Percentiles rank a stretch among this genome's conserved stretches.
Conservation (phyloP, 2,888 invertebrate species). For the Apamea sordens region DNA sequence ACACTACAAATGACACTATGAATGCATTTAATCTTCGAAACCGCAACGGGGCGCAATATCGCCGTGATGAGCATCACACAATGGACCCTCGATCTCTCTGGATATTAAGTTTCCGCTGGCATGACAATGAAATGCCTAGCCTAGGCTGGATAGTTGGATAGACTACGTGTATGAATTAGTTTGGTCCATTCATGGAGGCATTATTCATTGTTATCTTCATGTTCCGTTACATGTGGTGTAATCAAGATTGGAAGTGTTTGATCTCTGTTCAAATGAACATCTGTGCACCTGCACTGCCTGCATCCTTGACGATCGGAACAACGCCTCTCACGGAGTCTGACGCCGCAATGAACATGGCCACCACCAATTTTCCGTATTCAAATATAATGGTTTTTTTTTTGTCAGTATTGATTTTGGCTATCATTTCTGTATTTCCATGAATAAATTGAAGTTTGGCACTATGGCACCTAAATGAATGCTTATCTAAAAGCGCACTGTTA, state of each 20-base stretch:
- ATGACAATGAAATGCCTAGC: slow-evolving; percentile 76
- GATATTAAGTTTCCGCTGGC: slow-evolving; percentile 85
- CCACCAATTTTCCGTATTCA: background rate
- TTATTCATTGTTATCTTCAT: slow-evolving; percentile 52
- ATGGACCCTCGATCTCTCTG: slow-evolving; percentile 82
- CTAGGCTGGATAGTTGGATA: slow-evolving; percentile 48
- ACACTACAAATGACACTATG: slow-evolving; percentile 56
- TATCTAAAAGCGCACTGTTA: no score
- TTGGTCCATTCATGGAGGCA: slow-evolving; percentile 53
- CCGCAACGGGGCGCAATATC: slow-evolving; percentile 66
- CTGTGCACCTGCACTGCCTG: background rate
- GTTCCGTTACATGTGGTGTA: slow-evolving; percentile 15
- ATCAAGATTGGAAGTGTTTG: slow-evolving; percentile 47
- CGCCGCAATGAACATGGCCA: background rate
- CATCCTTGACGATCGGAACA: background rate
- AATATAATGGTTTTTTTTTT: background rate
- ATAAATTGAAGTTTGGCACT: no score
- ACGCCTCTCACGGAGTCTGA: background rate
- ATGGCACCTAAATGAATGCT: no score
- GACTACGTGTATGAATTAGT: slow-evolving; percentile 61
- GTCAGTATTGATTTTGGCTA: no score
- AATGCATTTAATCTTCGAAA: slow-evolving; percentile 77
- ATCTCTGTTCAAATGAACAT: slow-evolving; percentile 5
- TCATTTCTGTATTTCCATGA: no score
- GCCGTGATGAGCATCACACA: slow-evolving; percentile 60